Percentiles rank a stretch among this genome's conserved stretches.
phyloP scores from a whole-genome alignment of 2,888 invertebrate genomes.

The Cotesia congregata region DNA sequence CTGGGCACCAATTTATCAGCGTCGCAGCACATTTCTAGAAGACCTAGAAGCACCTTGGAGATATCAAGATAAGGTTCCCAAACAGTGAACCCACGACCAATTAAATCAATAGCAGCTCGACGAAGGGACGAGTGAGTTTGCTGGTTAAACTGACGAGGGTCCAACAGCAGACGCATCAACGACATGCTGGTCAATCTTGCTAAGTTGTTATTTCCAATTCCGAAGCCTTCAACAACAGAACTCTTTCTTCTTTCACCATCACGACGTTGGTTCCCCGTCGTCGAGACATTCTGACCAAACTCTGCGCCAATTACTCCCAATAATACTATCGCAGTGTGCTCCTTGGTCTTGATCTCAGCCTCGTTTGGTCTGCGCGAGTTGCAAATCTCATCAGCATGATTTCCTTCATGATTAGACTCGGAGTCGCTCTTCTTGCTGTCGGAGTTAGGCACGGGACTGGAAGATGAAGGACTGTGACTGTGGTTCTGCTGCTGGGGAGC shows the following conservation, averaged over 20 bases:
- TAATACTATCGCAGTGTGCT: conserved; percentile 96
- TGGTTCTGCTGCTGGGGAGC: conserved; percentile 76
- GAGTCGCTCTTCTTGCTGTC: conserved; percentile 76
- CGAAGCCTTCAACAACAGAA: conserved; percentile 90
- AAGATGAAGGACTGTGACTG: conserved; percentile 68
- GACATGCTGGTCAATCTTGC: conserved; percentile 95
- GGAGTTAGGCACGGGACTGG: conserved; percentile 63
- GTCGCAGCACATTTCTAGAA: conserved; percentile 94
- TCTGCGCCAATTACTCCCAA: conserved; percentile 98
- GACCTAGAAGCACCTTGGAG: conserved; percentile 83
- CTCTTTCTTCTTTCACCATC: conserved; percentile 81
- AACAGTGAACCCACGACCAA: conserved; percentile 97
- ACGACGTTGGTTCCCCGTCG: conserved; percentile 76
- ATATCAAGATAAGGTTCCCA: conserved; percentile 99
- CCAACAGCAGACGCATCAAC: conserved; percentile 90
- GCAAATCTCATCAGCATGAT: conserved; percentile 77
- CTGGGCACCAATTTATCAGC: conserved; percentile 92
- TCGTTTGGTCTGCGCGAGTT: conserved; percentile 84
- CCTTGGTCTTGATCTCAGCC: conserved; percentile 91
- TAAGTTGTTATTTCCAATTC: conserved; percentile 88
- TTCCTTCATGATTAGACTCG: conserved; percentile 84
- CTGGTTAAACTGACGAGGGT: conserved; percentile 86
- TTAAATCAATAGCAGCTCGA: conserved; percentile 95
- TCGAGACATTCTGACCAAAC: conserved; percentile 95
- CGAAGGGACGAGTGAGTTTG: conserved; percentile 94